phyloP scores from a whole-genome alignment of 2,888 invertebrate genomes.

The Calephelis perditalis region DNA sequence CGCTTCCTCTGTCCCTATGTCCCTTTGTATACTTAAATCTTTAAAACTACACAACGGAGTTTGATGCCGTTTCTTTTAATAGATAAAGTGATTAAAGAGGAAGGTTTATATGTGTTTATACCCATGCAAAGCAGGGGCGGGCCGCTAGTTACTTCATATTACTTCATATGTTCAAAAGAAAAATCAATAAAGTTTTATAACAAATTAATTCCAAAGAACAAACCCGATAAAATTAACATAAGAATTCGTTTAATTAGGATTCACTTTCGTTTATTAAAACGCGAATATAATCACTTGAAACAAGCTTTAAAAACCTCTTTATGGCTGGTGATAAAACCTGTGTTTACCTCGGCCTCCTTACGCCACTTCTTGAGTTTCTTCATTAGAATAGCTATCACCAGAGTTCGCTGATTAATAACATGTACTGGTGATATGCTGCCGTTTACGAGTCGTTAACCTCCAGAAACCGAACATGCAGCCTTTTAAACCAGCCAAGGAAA shows the following conservation, averaged over 20 bases:
- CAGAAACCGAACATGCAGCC: slow-evolving; percentile 42
- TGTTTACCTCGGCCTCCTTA: slow-evolving; percentile 71
- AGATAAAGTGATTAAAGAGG: too few species aligned
- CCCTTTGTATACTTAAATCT: too few species aligned
- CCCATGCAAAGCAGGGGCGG: too few species aligned
- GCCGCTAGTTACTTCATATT: too few species aligned
- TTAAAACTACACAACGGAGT: too few species aligned
- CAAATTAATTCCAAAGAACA: too few species aligned
- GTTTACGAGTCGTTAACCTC: slow-evolving; percentile 75
- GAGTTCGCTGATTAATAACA: slow-evolving; percentile 72
- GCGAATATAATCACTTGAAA: slow-evolving; percentile 10
- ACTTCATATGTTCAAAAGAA: too few species aligned
- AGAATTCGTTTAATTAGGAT: slow-evolving; percentile 12
- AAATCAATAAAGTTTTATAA: too few species aligned
- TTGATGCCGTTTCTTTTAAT: too few species aligned
- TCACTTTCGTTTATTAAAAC: slow-evolving; percentile 7
- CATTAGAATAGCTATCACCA: slow-evolving; percentile 77
- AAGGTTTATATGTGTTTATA: too few species aligned
- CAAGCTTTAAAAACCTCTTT: slow-evolving; percentile 15
- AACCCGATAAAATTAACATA: slow-evolving; percentile 1
- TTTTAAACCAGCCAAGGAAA: slow-evolving; percentile 54
- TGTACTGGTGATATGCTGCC: slow-evolving; percentile 56
- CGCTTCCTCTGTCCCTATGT: too few species aligned
- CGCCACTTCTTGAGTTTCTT: slow-evolving; percentile 49
- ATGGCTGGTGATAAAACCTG: slow-evolving; percentile 37